A percentile compares a stretch with the other conserved stretches of the same genome.
These are phyloP conservation scores for Microhierax caerulescens DNA, from an alignment of 2,797 vertebrate genomes.

Conservation along the genomic window DNA sequence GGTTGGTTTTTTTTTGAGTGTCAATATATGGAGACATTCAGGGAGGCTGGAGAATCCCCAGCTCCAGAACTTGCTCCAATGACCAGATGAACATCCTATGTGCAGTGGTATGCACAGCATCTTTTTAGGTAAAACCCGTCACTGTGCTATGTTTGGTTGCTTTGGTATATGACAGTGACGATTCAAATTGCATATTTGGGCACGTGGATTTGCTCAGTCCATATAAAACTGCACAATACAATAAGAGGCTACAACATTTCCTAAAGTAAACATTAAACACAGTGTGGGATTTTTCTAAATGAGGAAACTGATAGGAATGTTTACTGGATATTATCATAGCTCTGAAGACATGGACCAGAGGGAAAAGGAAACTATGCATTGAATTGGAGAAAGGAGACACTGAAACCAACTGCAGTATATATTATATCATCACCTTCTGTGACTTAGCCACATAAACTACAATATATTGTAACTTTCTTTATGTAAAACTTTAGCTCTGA, in stretches of 20 bases:
- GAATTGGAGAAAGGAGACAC: not conserved
- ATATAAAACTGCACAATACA: not conserved
- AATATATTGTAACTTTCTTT: not conserved
- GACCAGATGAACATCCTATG: not conserved
- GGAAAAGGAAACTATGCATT: slow-evolving; percentile 10
- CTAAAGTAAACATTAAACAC: not conserved
- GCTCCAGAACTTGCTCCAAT: not conserved
- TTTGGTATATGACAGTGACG: not conserved
- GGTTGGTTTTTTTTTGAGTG: not conserved
- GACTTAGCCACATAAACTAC: not conserved
- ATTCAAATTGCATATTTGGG: not conserved
- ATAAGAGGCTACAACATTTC: not conserved
- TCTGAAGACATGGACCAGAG: not conserved
- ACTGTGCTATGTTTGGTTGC: not conserved
- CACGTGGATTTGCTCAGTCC: not conserved
- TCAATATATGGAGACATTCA: not conserved
- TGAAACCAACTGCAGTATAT: not conserved
- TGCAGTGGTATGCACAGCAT: not conserved
- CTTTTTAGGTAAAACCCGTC: not conserved
- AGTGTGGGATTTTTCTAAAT: not conserved
- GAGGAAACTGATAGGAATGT: not conserved
- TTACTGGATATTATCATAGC: not conserved
- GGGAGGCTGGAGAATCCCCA: not conserved
- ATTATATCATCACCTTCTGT: not conserved
- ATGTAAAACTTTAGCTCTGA: not conserved